Percentiles rank a stretch among this genome's conserved stretches.
phyloP scores from a whole-genome alignment of 2,113 vertebrate species.

The Cephalophus harveyi region DNA sequence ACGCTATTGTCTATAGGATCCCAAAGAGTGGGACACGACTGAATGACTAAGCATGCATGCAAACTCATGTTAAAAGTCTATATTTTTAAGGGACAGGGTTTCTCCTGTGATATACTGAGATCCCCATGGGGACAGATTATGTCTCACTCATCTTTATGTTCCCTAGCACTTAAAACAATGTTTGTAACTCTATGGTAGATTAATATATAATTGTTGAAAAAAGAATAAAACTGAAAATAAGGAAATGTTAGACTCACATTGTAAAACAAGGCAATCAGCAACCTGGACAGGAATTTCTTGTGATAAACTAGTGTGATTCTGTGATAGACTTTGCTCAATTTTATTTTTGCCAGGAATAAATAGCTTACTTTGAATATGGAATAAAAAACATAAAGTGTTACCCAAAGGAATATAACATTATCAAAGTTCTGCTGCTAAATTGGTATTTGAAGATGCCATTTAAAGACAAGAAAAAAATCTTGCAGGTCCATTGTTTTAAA shows the following conservation, averaged over 20 bases:
- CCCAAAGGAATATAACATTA: not conserved
- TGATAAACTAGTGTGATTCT: not conserved
- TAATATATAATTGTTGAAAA: not conserved
- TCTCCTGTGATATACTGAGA: not conserved
- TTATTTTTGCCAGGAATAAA: not conserved
- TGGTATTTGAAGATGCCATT: not conserved
- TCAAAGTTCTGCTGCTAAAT: not conserved
- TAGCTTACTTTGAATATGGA: not conserved
- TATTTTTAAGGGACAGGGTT: not conserved
- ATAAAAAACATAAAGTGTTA: not conserved
- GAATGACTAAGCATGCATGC: not conserved
- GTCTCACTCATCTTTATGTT: not conserved
- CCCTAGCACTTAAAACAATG: not conserved
- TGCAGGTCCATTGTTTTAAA: not conserved
- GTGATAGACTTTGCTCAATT: not conserved
- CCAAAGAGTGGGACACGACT: not conserved
- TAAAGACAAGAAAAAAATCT: not conserved
- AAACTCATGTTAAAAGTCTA: not conserved
- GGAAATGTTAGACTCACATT: not conserved
- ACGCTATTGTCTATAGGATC: not conserved
- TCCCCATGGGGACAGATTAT: not conserved
- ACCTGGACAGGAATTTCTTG: not conserved
- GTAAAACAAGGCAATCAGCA: not conserved
- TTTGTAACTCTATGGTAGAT: not conserved
- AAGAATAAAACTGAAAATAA: not conserved